Evolutionary conservation across 1,140 invertebrate genomes (phyloP), one percentile per base, ranked within the genome.

Genomic region (Dreissena polymorpha): DNA sequence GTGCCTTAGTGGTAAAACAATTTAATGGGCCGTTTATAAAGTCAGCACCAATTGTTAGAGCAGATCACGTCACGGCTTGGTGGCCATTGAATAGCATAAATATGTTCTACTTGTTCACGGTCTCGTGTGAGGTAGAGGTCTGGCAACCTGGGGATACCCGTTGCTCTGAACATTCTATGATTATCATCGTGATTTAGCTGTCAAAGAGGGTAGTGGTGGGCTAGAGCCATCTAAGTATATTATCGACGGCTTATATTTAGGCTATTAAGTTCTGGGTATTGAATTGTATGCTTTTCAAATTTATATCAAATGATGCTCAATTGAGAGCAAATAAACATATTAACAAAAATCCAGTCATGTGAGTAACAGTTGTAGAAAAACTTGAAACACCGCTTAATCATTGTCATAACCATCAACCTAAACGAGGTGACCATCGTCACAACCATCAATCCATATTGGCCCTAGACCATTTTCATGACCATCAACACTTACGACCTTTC

Each of bases 401-500:
- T 16, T 16, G 27, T 14, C 67, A 12, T 29, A 49, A 69, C 29
- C 50, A 69, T 67, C 39, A 2, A 39, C 39, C 39, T 8, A 39
- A 39, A 39, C 39, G 2, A 29, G 21, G 7, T 18, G 23, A 67
- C 39, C 39, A 39, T 39, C 8, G 39, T 39, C 39, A 67, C 29
- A 67, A 67, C 23, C 13, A 67, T 14, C 14, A 27, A 67, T 27
- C 16, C 14, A 7, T 67, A 49, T 3, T 39, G 7, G 0, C 18
- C 68, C 27, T 5, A 18, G n/a, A 60, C 39, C 51, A 16, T 57
- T 74, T 60, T 60, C 71, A 74, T 53, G 57, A 74, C 21, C 57
- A 60, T 60, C 16, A 18, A 60, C 21, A 2, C 21, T 60, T 3
- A 60, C 21, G 10, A 2, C 2, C 21, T 12, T 23, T n/a, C 2